Evolutionary conservation across 2,113 vertebrate genomes (phyloP).

Genomic region (Cyprinodon variegatus): DNA sequence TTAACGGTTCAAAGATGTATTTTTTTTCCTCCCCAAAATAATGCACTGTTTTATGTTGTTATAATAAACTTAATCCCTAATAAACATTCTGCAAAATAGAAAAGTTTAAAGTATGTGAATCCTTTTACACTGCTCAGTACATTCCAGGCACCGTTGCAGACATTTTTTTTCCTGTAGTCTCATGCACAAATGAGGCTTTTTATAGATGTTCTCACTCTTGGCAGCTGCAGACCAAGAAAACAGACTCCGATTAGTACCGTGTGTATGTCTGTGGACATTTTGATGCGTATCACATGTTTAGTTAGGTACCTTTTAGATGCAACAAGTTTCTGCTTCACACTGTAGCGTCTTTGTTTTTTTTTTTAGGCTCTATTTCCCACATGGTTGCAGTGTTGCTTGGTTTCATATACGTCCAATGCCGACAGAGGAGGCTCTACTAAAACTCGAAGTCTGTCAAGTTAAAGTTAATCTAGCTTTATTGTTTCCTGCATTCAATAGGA

Average conservation of each 20-base stretch:
- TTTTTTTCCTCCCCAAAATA: too few relatives aligned
- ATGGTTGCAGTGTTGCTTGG: neutral
- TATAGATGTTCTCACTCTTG: neutral
- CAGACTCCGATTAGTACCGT: neutral
- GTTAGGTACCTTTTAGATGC: neutral
- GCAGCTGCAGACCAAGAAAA: neutral
- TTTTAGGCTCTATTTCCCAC: neutral
- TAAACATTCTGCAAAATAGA: too few relatives aligned
- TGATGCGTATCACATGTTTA: neutral
- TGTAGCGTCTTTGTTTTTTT: neutral
- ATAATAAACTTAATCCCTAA: too few relatives aligned
- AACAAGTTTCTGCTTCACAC: neutral
- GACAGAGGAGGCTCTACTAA: neutral
- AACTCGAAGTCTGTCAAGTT: neutral
- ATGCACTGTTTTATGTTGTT: too few relatives aligned
- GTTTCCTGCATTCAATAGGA: constrained; percentile 2
- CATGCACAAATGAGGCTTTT: neutral
- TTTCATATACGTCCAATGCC: neutral
- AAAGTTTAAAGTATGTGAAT: too few relatives aligned
- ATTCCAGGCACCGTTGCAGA: too few relatives aligned
- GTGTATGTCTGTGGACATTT: neutral
- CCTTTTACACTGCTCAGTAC: too few relatives aligned
- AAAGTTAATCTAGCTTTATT: constrained; percentile 6
- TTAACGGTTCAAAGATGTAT: too few relatives aligned
- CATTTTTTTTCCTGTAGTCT: neutral